Evolutionary conservation across 2,888 invertebrate species (phyloP).

Genomic region (Trissolcus brochymenae): DNA sequence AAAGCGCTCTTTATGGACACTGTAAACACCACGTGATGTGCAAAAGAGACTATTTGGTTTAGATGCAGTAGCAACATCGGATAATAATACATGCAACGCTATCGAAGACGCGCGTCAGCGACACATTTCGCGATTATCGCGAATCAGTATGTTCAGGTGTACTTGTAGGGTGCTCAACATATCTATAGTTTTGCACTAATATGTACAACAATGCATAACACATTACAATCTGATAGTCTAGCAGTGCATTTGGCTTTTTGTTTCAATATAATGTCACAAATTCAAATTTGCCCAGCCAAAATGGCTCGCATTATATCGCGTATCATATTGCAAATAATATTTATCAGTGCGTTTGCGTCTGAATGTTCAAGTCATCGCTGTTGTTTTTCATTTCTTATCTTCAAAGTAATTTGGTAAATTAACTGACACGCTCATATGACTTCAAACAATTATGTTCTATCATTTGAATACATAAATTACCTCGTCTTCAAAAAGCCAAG

Average conservation of each 20-base stretch:
- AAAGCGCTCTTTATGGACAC: constrained; percentile 52
- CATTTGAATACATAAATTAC: constrained; percentile 20
- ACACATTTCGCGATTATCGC: constrained; percentile 49
- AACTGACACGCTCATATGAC: background rate
- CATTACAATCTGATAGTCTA: no score
- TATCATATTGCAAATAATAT: no score
- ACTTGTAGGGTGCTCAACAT: no score
- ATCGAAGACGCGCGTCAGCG: constrained; percentile 46
- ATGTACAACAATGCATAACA: no score
- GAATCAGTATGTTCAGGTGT: constrained; percentile 24
- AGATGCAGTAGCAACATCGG: constrained; percentile 39
- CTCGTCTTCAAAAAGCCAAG: constrained; percentile 27
- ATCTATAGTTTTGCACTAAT: no score
- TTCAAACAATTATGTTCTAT: constrained; percentile 1
- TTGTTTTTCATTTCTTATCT: background rate
- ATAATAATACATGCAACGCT: constrained; percentile 40
- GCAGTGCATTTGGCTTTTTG: no score
- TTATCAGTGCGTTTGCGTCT: no score
- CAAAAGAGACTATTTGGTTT: constrained; percentile 56
- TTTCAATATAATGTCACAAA: no score
- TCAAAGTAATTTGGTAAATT: constrained; percentile 2
- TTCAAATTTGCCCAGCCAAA: no score
- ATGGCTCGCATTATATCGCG: no score
- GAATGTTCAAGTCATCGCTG: no score
- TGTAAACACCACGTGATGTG: constrained; percentile 43